Conservation (phyloP, 2,113 vertebrate species). For the Prolemur simus region DNA sequence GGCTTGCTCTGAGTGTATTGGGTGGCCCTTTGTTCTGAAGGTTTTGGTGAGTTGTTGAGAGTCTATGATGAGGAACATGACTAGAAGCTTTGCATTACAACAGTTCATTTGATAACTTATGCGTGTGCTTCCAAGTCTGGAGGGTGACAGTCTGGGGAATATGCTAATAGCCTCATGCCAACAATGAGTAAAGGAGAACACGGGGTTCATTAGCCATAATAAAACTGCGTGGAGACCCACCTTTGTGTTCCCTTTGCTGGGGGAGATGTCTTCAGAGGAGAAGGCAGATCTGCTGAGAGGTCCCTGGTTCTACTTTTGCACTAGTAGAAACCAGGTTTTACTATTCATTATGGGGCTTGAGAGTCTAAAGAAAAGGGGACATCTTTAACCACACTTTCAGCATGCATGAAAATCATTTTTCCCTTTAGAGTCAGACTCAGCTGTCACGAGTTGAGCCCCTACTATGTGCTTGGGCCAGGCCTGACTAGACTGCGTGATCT, state of each 20-base stretch:
- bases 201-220: background rate
- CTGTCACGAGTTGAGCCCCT: background rate
- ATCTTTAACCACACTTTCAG: too few species aligned
- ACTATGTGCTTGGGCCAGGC: background rate
- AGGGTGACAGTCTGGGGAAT: background rate
- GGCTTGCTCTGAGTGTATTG: background rate
- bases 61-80: background rate
- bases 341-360: background rate
- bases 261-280: background rate
- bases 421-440: background rate
- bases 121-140: background rate
- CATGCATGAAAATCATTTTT: background rate
- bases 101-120: background rate
- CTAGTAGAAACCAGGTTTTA: background rate
- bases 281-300: background rate
- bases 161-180: background rate
- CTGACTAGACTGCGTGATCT: background rate
- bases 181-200: background rate
- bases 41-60: background rate
- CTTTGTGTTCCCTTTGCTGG: background rate
- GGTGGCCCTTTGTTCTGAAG: background rate
- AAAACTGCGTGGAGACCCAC: background rate
- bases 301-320: background rate
- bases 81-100: background rate
- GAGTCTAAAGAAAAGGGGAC: background rate